Base-by-base conservation (phyloP, 1,140 invertebrate species). In the Manduca sexta region DNA sequence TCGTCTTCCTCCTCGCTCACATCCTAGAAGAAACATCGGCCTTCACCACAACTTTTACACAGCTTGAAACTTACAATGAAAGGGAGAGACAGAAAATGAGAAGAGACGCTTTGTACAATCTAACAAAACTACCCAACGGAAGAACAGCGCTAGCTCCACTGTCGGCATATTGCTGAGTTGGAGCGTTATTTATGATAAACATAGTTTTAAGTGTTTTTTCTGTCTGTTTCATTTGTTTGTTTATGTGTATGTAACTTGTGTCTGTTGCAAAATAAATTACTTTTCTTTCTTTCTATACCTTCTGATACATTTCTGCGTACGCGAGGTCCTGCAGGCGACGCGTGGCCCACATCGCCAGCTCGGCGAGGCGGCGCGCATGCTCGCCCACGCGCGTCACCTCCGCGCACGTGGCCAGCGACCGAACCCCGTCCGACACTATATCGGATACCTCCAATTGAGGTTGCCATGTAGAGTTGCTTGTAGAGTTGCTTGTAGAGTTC, bases 311-410 rank as follows among this genome's bases (percentile, higher is more conserved):
- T 0, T 60, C 53, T 0, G 52, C 52, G 29, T 71, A 66, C 2
- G 59, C 63, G 10, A 61, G 48, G 14, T 78, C 72, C 17, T 70
- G 61, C n/a, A 82, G 45, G n/a, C 69, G 44, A 12, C 58, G 55
- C 13, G 74, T 68, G 1, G 72, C 58, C 51, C 49, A 54, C 5
- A 74, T 30, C 0, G 69, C 74, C 1, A 82, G 52, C 10, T 69
- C 58, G 0, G 78, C 64, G 21, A 74, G 44, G 1, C 67, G 41
- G 0, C 71, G 45, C 0, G 78, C 60, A 14, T 72, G 60, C 39
- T 78, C 69, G 12, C 64, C 64, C 5, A 54, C 49, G 2, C 55
- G 46, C 0, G 60, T 63, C 0, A 58, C 64, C 7, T 48, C 47
- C 3, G 42, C 44, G 18, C 78, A 82, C 3, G 38, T 10, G 8